Conservation (phyloP, 2,797 vertebrate genomes). For the Pangasius djambal region DNA sequence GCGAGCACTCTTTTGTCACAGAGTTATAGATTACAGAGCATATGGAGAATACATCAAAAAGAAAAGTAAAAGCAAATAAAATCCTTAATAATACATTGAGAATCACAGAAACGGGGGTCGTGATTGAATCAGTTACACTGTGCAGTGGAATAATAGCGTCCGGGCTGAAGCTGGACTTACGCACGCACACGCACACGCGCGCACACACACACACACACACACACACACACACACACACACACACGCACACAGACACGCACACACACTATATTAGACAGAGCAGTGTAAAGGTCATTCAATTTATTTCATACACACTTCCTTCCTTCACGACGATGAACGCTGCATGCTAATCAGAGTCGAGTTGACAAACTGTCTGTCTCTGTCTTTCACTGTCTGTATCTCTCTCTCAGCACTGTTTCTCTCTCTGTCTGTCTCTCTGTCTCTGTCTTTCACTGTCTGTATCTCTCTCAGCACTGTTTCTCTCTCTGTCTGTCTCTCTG, state of each 20-base stretch:
- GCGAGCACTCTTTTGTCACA: background rate
- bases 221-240: background rate
- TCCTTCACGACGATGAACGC: slow-evolving; percentile 33
- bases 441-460: background rate
- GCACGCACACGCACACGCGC: background rate
- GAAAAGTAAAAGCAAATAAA: background rate
- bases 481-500: background rate
- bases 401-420: background rate
- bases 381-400: background rate
- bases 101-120: background rate
- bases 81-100: slow-evolving; percentile 1
- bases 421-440: background rate
- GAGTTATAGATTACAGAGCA: background rate
- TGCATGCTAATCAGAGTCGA: slow-evolving; percentile 43
- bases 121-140: slow-evolving; percentile 19
- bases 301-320: slow-evolving; percentile 55
- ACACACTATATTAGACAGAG: slow-evolving; percentile 43
- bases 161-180: background rate
- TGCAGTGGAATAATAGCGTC: slow-evolving; percentile 5
- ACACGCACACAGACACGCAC: no score
- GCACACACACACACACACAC: background rate
- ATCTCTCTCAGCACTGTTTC: background rate
- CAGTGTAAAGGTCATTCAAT: slow-evolving; percentile 58
- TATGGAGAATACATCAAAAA: background rate
- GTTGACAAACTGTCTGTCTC: slow-evolving; percentile 6